These are phyloP conservation scores for Pachliopta kotzebuea DNA, from an alignment of 2,888 invertebrate genomes.

Conservation along the genomic window DNA sequence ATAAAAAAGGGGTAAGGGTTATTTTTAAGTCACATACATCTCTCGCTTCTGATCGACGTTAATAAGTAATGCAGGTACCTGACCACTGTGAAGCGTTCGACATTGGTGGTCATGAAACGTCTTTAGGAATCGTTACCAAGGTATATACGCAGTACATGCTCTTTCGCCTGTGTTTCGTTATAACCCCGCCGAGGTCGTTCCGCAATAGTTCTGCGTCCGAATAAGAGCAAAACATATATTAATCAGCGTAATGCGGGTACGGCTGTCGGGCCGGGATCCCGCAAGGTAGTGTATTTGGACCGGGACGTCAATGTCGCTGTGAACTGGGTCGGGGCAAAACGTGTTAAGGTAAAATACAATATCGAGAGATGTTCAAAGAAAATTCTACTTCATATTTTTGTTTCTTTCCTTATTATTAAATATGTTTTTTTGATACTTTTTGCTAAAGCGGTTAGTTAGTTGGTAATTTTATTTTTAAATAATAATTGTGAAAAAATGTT, in stretches of 20 bases:
- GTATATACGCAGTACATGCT: constrained; percentile 15
- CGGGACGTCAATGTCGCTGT: constrained; percentile 30
- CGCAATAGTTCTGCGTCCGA: constrained; percentile 21
- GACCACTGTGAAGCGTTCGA: constrained; percentile 4
- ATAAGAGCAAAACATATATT: constrained; percentile 22
- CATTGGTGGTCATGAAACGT: constrained; percentile 1
- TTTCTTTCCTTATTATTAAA: too few species aligned
- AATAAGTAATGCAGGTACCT: constrained; percentile 22
- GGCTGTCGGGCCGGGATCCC: constrained; percentile 17
- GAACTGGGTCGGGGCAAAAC: constrained; percentile 23
- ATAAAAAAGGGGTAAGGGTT: too few species aligned
- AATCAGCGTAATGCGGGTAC: constrained; percentile 22
- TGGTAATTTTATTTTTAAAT: too few species aligned
- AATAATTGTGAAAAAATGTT: too few species aligned
- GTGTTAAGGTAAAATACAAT: constrained; percentile 25
- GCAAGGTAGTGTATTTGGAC: constrained; percentile 26
- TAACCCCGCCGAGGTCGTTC: constrained; percentile 18
- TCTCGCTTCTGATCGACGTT: constrained; percentile 20
- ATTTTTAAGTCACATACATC: constrained; percentile 10
- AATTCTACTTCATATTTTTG: too few species aligned
- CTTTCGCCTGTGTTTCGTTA: constrained; percentile 23
- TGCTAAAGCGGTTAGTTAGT: too few species aligned
- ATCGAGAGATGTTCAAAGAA: too few species aligned
- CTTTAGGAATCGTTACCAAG: background rate
- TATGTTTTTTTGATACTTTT: too few species aligned